Evolutionary conservation across 1,140 invertebrate genomes (phyloP).

Genomic region (Lamellibrachia luymesi): DNA sequence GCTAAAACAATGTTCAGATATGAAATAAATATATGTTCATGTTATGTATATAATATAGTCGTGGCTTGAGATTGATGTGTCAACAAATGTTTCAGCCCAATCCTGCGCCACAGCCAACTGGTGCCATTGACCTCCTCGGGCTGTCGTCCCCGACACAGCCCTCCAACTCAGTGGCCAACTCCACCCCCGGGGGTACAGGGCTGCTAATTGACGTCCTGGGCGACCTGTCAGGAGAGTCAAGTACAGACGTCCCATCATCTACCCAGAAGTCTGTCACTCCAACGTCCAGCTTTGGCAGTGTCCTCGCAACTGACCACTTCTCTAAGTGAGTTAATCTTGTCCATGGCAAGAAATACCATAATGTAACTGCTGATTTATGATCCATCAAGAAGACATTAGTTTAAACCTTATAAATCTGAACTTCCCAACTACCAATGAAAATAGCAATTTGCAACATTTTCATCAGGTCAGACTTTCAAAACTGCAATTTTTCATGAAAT

Average conservation of each 20-base stretch:
- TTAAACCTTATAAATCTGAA: not conserved
- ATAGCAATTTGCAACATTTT: not conserved
- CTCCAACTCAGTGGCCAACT: slow-evolving; percentile 5
- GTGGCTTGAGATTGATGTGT: not conserved
- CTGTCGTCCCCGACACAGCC: slow-evolving; percentile 31
- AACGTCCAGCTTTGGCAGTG: not conserved
- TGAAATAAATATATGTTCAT: no score
- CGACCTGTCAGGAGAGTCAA: slow-evolving; percentile 7
- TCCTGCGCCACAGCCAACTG: not conserved
- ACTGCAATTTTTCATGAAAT: no score
- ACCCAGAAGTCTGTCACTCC: not conserved
- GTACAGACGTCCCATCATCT: not conserved
- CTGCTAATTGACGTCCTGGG: slow-evolving; percentile 22
- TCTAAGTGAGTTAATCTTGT: not conserved
- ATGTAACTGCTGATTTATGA: not conserved
- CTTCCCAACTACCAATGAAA: not conserved
- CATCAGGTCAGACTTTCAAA: not conserved
- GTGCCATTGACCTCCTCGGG: slow-evolving; percentile 42
- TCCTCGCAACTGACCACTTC: not conserved
- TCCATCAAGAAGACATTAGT: not conserved
- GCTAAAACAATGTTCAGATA: no score
- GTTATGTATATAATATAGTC: no score
- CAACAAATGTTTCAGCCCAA: not conserved
- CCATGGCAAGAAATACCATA: not conserved
- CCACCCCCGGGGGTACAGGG: slow-evolving; percentile 2